Base-by-base conservation (phyloP, 2,797 vertebrate species). In the Poecilia picta region DNA sequence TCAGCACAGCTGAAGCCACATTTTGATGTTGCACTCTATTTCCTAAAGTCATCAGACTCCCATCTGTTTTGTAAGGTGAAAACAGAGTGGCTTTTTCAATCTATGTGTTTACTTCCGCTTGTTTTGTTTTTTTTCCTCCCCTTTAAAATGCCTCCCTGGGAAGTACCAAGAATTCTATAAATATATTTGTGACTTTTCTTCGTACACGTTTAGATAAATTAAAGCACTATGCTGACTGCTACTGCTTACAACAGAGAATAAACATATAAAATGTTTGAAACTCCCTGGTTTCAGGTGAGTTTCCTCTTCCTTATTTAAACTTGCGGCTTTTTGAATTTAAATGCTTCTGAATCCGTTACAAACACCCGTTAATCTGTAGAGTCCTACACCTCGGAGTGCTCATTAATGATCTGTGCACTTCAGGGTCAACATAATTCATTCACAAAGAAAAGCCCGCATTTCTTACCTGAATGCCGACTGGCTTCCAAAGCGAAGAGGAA, bases 1-100 rank as follows among this genome's bases (percentile, higher is more conserved):
- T 86, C 85, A 78, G 74, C 68, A 74, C 79, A 36, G 76, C 81
- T 74, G 81, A 75, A 77, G 81, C 68, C 75, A 72, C 62, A 68
- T 55, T 79, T 87, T 87, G 77, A 79, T 74, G 66, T 73, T 59
- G 74, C 51, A 66, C 43, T 83, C 75, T 4, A 33, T 8, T 77
- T 80, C 76, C 73, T 43, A 78, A 81, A 81, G 51, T 75, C 41
- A 80, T 87, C 49, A 77, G 64, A 75, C 59, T 53, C 53, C 23
- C 25, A 80, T 66, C 51, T 73, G 62, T 72, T 87, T 68, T 41
- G 23, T 31, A 36, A 77, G 71, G 43, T 72, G 46, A 78, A 82
- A 86, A 71, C 31, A 74, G 31, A 59, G 64, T 25, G 64, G 49
- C 43, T 83, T 72, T 83, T 47, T 49, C 70, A 33, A 51, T 73